Percentiles rank a stretch among this genome's conserved stretches.
Evolutionary conservation across 2,797 vertebrate genomes (phyloP).

Genomic region (Urocyon cinereoargenteus): DNA sequence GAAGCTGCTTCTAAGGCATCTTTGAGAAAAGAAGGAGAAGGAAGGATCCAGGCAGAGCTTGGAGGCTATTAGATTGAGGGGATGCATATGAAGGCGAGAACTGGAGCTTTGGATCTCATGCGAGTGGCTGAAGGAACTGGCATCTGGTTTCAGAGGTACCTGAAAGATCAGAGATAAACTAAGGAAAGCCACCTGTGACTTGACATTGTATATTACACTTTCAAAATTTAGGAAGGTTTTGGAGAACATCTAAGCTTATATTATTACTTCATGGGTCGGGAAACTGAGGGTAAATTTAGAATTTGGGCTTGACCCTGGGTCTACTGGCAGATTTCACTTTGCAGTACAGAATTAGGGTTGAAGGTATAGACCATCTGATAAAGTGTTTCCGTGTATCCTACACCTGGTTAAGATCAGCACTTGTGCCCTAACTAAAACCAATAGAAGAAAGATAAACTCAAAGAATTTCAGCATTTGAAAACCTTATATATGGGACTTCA

Average conservation of each 20-base stretch:
- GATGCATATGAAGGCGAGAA: background rate
- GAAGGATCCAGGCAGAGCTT: background rate
- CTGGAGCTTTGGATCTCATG: background rate
- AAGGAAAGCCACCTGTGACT: background rate
- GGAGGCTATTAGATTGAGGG: background rate
- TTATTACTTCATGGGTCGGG: background rate
- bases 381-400: background rate
- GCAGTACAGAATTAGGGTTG: background rate
- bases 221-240: background rate
- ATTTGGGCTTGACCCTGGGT: background rate
- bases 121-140: background rate
- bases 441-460: slow-evolving; percentile 1
- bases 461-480: slow-evolving; percentile 39
- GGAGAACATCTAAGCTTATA: background rate
- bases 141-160: background rate
- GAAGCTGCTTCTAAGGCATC: background rate
- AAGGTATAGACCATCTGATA: background rate
- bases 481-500: background rate
- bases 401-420: background rate
- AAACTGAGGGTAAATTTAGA: background rate
- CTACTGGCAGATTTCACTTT: background rate
- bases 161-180: background rate
- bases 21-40: background rate
- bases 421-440: background rate
- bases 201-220: background rate